Evolutionary conservation across 2,888 invertebrate species (phyloP).

Genomic region (Bibio marci): DNA sequence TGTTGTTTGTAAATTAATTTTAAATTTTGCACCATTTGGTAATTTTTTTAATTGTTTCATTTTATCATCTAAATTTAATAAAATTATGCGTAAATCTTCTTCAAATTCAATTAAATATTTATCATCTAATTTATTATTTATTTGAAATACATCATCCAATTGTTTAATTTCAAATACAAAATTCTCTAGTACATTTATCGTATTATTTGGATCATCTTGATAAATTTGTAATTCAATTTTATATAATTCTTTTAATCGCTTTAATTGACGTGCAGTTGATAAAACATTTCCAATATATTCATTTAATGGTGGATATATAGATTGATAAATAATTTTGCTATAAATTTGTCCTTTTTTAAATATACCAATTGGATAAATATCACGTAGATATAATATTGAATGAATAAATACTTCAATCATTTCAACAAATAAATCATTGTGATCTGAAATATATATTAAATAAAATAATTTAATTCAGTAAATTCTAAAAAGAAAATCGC

Average conservation of each 20-base stretch:
- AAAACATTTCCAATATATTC: constrained; percentile 19
- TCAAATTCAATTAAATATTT: constrained; percentile 22
- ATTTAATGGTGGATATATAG: constrained; percentile 22
- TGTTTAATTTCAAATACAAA: constrained; percentile 11
- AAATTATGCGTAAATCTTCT: constrained; percentile 18
- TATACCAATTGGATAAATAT: constrained; percentile 22
- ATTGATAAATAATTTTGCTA: constrained; percentile 21
- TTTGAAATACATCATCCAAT: neutral
- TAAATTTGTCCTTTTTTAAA: constrained; percentile 23
- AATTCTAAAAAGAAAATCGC: no score
- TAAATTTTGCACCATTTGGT: constrained; percentile 17
- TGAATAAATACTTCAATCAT: constrained; percentile 23
- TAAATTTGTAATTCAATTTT: constrained; percentile 20
- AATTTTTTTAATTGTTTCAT: constrained; percentile 18
- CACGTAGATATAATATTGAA: constrained; percentile 21
- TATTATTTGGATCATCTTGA: no score
- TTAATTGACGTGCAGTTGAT: constrained; percentile 16
- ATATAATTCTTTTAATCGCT: constrained; percentile 14
- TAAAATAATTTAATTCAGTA: no score
- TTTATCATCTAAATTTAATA: constrained; percentile 20
- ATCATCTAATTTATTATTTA: constrained; percentile 11
- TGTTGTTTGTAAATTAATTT: constrained; percentile 21
- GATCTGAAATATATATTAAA: no score
- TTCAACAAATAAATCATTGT: constrained; percentile 21
- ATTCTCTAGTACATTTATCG: constrained; percentile 10